Base-by-base conservation (phyloP, 2,113 vertebrate species). In the Pseudorectes ferrugineus region DNA sequence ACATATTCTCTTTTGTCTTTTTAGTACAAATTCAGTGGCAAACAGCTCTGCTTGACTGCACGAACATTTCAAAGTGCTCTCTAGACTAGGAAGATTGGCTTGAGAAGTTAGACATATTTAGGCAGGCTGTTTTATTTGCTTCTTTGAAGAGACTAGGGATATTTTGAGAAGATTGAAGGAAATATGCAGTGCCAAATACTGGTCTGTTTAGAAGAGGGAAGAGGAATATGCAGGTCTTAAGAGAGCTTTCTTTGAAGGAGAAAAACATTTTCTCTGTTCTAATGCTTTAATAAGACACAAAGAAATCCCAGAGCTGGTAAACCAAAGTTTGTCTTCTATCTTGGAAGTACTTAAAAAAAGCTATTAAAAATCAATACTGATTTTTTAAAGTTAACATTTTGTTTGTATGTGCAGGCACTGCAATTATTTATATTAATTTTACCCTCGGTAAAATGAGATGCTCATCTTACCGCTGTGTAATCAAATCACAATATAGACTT, bases 1-100 rank as follows among this genome's bases (percentile, higher is more conserved):
- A 92, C 96, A 93, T 85, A 62, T 93, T 97, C 89, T 84, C 95
- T 96, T 97, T 96, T 94, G 94, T 97, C 94, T 96, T 96, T 97
- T 97, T 93, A 95, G 96, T 94, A 96, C 61, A 45, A 63, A 95
- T 95, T 95, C 92, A 73, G 91, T 96, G 94, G 89, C 89, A 98
- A 98, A 97, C 82, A 96, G 78, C 75, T 94, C 81, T 92, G 95
- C 97, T 96, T 97, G 94, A 91, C 71, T 91, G 84, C 91, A 77
- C 1, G 80, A 96, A 85, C 79, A 51, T 96, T 97, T 91, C 76
- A 92, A 97, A 97, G 96, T 72, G 42, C 48, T 95, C 87, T 58
- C 14, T 66, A 95, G 93, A 95, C 86, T 71, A 95, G 92, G 91
- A 96, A 95, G 92, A 96, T 84, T 94, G 78, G 88, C 91, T 95